phyloP scores from a whole-genome alignment of 1,140 invertebrate species.

The Drosophila littoralis region DNA sequence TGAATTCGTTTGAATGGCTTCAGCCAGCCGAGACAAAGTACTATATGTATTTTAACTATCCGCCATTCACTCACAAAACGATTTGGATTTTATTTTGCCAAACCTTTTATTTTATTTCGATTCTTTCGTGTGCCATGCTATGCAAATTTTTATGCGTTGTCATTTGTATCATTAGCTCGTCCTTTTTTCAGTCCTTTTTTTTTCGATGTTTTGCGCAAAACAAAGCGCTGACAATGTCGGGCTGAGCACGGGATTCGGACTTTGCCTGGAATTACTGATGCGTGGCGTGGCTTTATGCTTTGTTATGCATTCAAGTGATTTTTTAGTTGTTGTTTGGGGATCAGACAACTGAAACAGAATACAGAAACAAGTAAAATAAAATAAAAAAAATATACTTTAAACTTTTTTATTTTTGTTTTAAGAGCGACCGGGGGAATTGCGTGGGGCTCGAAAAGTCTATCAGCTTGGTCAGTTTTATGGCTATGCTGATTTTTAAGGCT shows the following conservation, averaged over 20 bases:
- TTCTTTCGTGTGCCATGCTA: slow-evolving; percentile 20
- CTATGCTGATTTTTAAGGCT: slow-evolving; percentile 5
- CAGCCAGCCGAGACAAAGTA: not conserved
- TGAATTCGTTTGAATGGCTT: slow-evolving; percentile 18
- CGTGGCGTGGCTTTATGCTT: slow-evolving; percentile 51
- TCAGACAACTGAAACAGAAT: not conserved
- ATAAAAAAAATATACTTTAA: slow-evolving; percentile 28
- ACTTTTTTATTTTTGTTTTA: slow-evolving; percentile 42
- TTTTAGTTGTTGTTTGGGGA: slow-evolving; percentile 20
- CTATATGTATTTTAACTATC: not conserved
- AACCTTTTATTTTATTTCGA: slow-evolving; percentile 29
- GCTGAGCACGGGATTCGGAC: slow-evolving; percentile 29
- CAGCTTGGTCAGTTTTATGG: slow-evolving; percentile 22
- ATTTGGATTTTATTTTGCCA: slow-evolving; percentile 26
- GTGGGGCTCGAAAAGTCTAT: slow-evolving; percentile 3
- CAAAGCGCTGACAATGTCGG: slow-evolving; percentile 31
- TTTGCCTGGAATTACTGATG: slow-evolving; percentile 36
- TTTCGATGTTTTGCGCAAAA: slow-evolving; percentile 13
- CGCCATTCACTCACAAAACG: slow-evolving; percentile 1
- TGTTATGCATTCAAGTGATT: slow-evolving; percentile 58
- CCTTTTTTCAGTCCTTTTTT: slow-evolving; percentile 33
- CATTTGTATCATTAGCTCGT: slow-evolving; percentile 55
- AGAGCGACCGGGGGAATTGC: not conserved
- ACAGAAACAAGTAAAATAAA: not conserved
- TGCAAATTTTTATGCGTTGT: slow-evolving; percentile 54